A percentile compares a stretch with the other conserved stretches of the same genome.
Conservation (phyloP, 2,888 invertebrate genomes). For the Euzophera pinguis region DNA sequence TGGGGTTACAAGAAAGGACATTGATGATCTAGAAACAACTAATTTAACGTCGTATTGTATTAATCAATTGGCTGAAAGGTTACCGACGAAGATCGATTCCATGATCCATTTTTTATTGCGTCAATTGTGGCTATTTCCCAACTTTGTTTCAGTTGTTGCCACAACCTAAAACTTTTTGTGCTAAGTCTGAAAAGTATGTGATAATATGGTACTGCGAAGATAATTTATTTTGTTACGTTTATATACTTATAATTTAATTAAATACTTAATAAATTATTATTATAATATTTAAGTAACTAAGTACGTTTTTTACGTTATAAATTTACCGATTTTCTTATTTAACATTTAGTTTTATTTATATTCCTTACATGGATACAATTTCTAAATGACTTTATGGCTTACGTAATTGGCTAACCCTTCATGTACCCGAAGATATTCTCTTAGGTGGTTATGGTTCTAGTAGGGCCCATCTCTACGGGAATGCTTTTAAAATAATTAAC, state of each 20-base stretch:
- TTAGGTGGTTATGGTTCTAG: slow-evolving; percentile 15
- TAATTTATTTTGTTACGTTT: slow-evolving; percentile 20
- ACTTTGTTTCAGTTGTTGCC: not conserved
- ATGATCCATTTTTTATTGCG: slow-evolving; percentile 16
- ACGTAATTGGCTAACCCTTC: not conserved
- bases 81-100: slow-evolving; percentile 17
- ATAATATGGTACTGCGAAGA: slow-evolving; percentile 19
- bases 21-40: slow-evolving; percentile 27
- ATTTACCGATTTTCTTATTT: not conserved
- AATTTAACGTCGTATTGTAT: not conserved
- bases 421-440: not conserved
- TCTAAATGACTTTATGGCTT: not conserved
- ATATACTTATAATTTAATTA: slow-evolving; percentile 16
- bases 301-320: slow-evolving; percentile 7
- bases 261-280: slow-evolving; percentile 19
- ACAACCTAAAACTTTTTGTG: slow-evolving; percentile 1
- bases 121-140: slow-evolving; percentile 19
- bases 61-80: slow-evolving; percentile 2
- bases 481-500: slow-evolving; percentile 38
- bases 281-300: not conserved
- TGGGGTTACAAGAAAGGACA: slow-evolving; percentile 84
- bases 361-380: not conserved
- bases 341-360: slow-evolving; percentile 9
- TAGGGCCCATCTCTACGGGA: slow-evolving; percentile 19
- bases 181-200: slow-evolving; percentile 15